Percentiles rank a stretch among this genome's conserved stretches.
Evolutionary conservation across 2,797 vertebrate species (phyloP).

Genomic region (Calcarius lapponicus): DNA sequence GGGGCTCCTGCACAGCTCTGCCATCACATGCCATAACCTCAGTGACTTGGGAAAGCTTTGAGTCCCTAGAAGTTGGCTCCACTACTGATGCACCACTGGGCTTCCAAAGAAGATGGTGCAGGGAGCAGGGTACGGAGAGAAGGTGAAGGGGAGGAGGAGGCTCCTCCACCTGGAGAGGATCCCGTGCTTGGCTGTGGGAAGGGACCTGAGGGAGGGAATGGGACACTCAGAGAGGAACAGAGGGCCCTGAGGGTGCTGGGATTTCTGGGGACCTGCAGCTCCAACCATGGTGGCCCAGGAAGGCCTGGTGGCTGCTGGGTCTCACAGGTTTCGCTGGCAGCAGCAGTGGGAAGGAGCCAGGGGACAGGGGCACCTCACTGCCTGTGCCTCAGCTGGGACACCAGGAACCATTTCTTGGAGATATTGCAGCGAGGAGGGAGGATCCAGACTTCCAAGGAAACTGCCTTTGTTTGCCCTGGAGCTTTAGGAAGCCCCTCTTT

Average conservation of each 20-base stretch:
- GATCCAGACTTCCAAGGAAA: neutral
- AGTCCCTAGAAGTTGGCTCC: neutral
- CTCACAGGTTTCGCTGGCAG: neutral
- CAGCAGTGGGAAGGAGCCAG: neutral
- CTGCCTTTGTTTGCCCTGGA: neutral
- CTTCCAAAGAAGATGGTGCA: neutral
- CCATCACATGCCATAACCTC: neutral
- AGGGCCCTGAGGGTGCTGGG: neutral
- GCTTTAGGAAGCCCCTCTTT: neutral
- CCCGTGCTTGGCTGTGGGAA: neutral
- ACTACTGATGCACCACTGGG: too few relatives aligned
- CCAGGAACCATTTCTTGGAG: neutral
- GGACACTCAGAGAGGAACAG: neutral
- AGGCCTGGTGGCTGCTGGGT: neutral
- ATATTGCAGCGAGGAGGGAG: neutral
- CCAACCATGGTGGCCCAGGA: neutral
- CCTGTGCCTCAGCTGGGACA: neutral
- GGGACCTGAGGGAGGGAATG: neutral
- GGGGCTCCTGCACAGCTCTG: neutral
- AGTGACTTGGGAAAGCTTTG: neutral
- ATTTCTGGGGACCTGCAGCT: neutral
- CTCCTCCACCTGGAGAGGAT: neutral
- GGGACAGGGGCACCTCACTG: fast-evolving
- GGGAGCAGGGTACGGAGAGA: neutral
- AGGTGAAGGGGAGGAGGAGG: neutral